Percentiles rank a stretch among this genome's conserved stretches.
phyloP scores from a whole-genome alignment of 1,140 invertebrate species.

The Camponotus floridanus region DNA sequence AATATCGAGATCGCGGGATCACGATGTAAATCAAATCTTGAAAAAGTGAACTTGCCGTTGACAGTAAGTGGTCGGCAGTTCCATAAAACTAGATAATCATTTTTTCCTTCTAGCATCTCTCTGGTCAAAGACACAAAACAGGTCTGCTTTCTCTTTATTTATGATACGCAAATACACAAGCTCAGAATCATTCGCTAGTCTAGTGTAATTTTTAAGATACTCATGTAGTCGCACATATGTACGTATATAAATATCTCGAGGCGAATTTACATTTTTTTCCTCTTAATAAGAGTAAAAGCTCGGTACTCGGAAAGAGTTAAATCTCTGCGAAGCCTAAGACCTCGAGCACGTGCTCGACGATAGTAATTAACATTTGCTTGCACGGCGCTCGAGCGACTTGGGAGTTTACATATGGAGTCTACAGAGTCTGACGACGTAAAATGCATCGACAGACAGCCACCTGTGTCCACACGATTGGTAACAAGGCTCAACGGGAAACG shows the following conservation, averaged over 20 bases:
- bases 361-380: slow-evolving; percentile 79
- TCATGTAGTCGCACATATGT: not conserved
- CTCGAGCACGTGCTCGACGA: slow-evolving; percentile 57
- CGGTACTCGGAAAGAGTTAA: slow-evolving; percentile 4
- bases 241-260: slow-evolving; percentile 4
- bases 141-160: not conserved
- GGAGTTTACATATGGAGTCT: slow-evolving; percentile 68
- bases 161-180: not conserved
- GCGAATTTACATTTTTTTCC: not conserved
- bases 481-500: slow-evolving; percentile 16
- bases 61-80: not conserved
- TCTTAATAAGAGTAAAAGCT: slow-evolving; percentile 13
- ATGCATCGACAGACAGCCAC: slow-evolving; percentile 68
- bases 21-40: not conserved
- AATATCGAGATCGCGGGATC: slow-evolving; percentile 21
- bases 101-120: slow-evolving; percentile 21
- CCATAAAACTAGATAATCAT: slow-evolving; percentile 45
- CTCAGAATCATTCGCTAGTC: not conserved
- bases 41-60: slow-evolving; percentile 9
- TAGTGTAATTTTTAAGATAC: not conserved
- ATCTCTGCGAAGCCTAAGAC: slow-evolving; percentile 29
- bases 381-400: slow-evolving; percentile 70
- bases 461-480: slow-evolving; percentile 69
- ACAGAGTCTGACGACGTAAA: slow-evolving; percentile 63
- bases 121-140: slow-evolving; percentile 1